Evolutionary conservation across 2,888 invertebrate genomes (phyloP).

Genomic region (Amphipyra berbera): DNA sequence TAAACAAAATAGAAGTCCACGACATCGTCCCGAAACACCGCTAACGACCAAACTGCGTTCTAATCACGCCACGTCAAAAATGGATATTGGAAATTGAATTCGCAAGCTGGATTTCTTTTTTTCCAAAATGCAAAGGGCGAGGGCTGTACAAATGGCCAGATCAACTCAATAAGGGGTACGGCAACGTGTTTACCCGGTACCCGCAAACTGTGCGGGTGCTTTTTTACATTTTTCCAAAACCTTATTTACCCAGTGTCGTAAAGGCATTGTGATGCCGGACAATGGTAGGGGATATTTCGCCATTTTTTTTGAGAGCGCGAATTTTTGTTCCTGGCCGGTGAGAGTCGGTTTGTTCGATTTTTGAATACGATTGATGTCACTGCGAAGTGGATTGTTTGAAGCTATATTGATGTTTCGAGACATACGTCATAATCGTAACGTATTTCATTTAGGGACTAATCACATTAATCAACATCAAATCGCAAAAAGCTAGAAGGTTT

Average conservation of each 20-base stretch:
- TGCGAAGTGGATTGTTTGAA: constrained; percentile 27
- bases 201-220: constrained; percentile 83
- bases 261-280: constrained; percentile 87
- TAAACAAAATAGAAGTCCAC: constrained; percentile 73
- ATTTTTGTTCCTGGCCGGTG: constrained; percentile 63
- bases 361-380: constrained; percentile 66
- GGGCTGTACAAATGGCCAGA: constrained; percentile 88
- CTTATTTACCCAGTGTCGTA: constrained; percentile 88
- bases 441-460: too few relatives aligned
- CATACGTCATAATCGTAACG: background rate
- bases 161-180: constrained; percentile 88
- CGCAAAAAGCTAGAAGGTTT: too few relatives aligned
- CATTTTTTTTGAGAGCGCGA: constrained; percentile 69
- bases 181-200: constrained; percentile 87
- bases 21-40: constrained; percentile 71
- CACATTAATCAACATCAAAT: too few relatives aligned
- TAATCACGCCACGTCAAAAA: constrained; percentile 89
- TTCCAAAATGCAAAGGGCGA: constrained; percentile 80
- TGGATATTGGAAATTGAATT: constrained; percentile 89
- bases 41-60: constrained; percentile 88
- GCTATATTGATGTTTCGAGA: constrained; percentile 18
- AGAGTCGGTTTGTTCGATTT: constrained; percentile 68
- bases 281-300: constrained; percentile 79
- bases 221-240: constrained; percentile 87
- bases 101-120: constrained; percentile 79